Conservation (phyloP, 2,113 vertebrate genomes). For the Jacana jacana region DNA sequence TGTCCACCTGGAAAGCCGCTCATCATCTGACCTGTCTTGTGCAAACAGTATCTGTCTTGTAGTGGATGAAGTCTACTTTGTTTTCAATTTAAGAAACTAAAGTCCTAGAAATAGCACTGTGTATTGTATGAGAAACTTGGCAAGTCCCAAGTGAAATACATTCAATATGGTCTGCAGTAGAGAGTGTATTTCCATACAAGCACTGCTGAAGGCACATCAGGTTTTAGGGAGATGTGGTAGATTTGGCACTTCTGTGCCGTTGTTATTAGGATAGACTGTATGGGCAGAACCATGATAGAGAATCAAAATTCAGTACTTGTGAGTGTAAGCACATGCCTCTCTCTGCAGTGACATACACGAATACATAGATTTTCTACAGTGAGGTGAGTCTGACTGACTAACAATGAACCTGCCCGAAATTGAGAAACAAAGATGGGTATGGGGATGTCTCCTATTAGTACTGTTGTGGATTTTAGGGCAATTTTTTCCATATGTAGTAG, state of each 20-base stretch:
- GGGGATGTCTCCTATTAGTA: neutral
- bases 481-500: neutral
- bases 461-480: fast-evolving
- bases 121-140: neutral
- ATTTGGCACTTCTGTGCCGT: neutral
- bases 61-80: neutral
- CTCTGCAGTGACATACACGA: neutral
- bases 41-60: neutral
- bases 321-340: fast-evolving
- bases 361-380: fast-evolving
- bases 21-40: neutral
- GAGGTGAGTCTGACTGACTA: neutral
- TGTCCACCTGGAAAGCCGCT: neutral
- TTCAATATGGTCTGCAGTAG: neutral
- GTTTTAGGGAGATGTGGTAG: neutral
- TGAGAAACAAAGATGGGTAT: neutral
- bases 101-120: neutral
- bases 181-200: neutral
- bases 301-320: neutral
- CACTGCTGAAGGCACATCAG: neutral
- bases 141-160: neutral
- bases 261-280: fast-evolving
- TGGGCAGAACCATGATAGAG: neutral
- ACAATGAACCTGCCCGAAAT: neutral
- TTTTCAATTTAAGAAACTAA: neutral